A percentile compares a stretch with the other conserved stretches of the same genome.
phyloP scores from a whole-genome alignment of 2,888 invertebrate species.

The Seira sanloemensis region DNA sequence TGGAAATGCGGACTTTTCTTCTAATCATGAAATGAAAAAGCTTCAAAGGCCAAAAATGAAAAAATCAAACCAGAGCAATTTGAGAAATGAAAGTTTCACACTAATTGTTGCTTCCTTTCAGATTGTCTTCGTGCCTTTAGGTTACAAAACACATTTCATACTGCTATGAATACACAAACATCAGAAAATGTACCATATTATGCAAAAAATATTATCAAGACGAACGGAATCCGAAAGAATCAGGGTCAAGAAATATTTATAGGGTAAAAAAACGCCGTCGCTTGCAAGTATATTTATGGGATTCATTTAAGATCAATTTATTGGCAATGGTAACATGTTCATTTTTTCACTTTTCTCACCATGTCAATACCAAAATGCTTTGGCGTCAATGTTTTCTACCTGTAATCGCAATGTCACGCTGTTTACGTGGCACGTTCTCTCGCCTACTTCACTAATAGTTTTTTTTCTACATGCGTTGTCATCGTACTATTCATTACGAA shows the following conservation, averaged over 20 bases:
- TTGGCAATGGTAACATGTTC: too few relatives aligned
- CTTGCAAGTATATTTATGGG: background rate
- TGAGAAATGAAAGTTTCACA: conserved; percentile 8
- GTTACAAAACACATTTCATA: background rate
- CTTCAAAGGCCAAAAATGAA: conserved; percentile 9
- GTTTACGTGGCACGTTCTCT: conserved; percentile 29
- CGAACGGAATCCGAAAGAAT: conserved; percentile 14
- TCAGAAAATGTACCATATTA: too few relatives aligned
- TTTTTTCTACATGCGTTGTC: conserved; percentile 23
- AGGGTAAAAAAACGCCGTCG: background rate
- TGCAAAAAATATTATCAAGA: background rate
- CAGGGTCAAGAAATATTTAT: conserved; percentile 10
- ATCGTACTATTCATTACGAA: background rate
- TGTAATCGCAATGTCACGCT: conserved; percentile 47
- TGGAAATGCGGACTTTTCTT: conserved; percentile 5
- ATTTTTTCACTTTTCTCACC: background rate
- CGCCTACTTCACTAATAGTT: conserved; percentile 19
- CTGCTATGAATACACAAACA: background rate
- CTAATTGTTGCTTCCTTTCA: conserved; percentile 16
- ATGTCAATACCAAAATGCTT: background rate
- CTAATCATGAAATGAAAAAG: background rate
- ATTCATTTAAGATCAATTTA: background rate
- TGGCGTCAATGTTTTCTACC: background rate
- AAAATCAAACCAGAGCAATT: conserved; percentile 20
- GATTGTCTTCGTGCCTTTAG: background rate